Conservation (phyloP, 1,140 invertebrate genomes). For the Penaeus japonicus region DNA sequence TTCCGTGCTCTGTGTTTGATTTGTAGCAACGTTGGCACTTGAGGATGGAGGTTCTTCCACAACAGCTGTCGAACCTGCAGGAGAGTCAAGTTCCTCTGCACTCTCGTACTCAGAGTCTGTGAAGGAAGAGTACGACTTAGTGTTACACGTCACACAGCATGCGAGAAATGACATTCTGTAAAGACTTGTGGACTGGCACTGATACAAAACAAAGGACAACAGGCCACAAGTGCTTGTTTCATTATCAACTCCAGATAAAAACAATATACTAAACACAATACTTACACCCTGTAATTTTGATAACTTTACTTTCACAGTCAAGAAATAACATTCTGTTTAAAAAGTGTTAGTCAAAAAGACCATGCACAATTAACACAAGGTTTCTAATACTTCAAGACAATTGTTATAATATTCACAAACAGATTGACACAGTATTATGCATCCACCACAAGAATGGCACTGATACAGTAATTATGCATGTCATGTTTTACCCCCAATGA, state of each 20-base stretch:
- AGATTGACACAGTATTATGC: too few relatives aligned
- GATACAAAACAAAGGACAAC: not conserved
- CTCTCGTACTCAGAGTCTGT: constrained; percentile 58
- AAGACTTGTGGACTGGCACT: not conserved
- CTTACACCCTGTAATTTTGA: too few relatives aligned
- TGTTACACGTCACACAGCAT: not conserved
- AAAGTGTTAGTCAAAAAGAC: too few relatives aligned
- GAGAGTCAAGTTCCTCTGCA: constrained; percentile 45
- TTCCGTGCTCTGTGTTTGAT: not conserved
- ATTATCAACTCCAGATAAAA: not conserved
- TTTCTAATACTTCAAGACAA: too few relatives aligned
- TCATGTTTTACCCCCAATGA: too few relatives aligned
- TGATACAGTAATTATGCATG: too few relatives aligned
- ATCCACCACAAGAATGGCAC: too few relatives aligned
- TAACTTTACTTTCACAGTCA: too few relatives aligned
- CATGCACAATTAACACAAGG: too few relatives aligned
- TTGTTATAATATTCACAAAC: too few relatives aligned
- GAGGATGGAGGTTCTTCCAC: not conserved
- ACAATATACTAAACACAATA: too few relatives aligned
- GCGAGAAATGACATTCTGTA: constrained; percentile 28
- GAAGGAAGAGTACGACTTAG: not conserved
- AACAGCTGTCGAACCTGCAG: not conserved
- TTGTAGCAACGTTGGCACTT: not conserved
- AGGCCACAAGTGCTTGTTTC: constrained; percentile 1
- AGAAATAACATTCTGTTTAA: too few relatives aligned